Evolutionary conservation across 2,888 invertebrate species (phyloP).

Genomic region (Baccha elongata): DNA sequence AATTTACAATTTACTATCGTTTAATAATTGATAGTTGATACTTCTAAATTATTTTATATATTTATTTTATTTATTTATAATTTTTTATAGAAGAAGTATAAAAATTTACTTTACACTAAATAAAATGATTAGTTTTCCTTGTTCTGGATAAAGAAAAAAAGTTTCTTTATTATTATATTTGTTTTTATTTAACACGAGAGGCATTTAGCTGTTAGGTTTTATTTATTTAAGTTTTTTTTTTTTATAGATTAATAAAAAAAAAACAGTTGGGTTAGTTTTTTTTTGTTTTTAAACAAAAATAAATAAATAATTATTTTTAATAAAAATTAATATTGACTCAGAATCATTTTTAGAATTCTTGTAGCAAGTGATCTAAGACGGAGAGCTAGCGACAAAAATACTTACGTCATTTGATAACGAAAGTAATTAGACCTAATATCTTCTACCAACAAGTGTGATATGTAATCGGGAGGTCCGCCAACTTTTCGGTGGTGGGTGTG

Average conservation of each 20-base stretch:
- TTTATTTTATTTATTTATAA: constrained; percentile 21
- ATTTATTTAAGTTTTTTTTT: constrained; percentile 22
- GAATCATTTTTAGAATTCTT: not conserved
- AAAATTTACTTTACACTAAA: constrained; percentile 72
- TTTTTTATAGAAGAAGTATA: constrained; percentile 69
- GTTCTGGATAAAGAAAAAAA: constrained; percentile 50
- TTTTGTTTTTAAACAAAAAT: not conserved
- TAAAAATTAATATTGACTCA: not conserved
- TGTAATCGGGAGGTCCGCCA: too few species aligned
- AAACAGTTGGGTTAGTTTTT: not conserved
- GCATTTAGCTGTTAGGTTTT: constrained; percentile 18
- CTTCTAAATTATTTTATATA: constrained; percentile 18
- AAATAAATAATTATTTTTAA: not conserved
- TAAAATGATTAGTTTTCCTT: constrained; percentile 71
- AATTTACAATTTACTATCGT: constrained; percentile 67
- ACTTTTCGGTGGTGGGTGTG: too few species aligned
- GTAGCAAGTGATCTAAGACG: not conserved
- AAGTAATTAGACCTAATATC: too few species aligned
- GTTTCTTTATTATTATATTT: constrained; percentile 20
- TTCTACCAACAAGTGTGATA: too few species aligned
- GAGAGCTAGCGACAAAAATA: too few species aligned
- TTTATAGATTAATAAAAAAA: constrained; percentile 13
- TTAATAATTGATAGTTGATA: constrained; percentile 38
- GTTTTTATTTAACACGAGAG: constrained; percentile 41
- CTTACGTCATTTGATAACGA: too few species aligned